Conservation (phyloP, 1,140 invertebrate genomes). For the Drosophila kohkoa region DNA sequence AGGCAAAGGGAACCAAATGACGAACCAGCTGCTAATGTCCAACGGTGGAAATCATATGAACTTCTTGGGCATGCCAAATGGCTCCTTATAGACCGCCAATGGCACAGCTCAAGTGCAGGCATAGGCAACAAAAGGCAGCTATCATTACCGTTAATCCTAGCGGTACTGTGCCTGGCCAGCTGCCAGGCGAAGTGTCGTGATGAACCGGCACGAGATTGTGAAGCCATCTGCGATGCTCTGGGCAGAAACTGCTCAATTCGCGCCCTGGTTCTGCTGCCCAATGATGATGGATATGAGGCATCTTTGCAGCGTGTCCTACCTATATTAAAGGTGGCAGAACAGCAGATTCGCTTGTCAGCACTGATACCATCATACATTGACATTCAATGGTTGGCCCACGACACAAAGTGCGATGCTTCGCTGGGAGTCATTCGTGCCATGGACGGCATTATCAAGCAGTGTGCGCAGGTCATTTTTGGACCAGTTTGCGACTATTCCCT, state of each 20-base stretch:
- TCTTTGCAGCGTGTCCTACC: conserved; percentile 86
- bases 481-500: conserved; percentile 91
- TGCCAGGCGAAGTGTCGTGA: conserved; percentile 80
- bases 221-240: conserved; percentile 84
- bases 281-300: conserved; percentile 85
- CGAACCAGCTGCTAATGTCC: not conserved
- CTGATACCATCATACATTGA: conserved; percentile 86
- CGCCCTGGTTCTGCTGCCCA: conserved; percentile 86
- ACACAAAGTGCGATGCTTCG: conserved; percentile 90
- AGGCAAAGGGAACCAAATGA: conserved; percentile 21
- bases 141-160: conserved; percentile 19
- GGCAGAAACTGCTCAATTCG: conserved; percentile 85
- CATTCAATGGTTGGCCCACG: conserved; percentile 87
- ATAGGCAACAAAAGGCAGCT: conserved; percentile 29
- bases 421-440: conserved; percentile 89
- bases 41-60: conserved; percentile 25
- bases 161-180: conserved; percentile 17
- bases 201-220: conserved; percentile 84
- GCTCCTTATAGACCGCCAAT: not conserved
- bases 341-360: conserved; percentile 84
- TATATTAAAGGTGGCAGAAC: conserved; percentile 87
- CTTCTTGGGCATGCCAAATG: conserved; percentile 15
- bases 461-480: conserved; percentile 90
- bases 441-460: conserved; percentile 88
- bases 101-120: not conserved